Conservation (phyloP, 2,888 invertebrate genomes). For the Drosophila birchii region DNA sequence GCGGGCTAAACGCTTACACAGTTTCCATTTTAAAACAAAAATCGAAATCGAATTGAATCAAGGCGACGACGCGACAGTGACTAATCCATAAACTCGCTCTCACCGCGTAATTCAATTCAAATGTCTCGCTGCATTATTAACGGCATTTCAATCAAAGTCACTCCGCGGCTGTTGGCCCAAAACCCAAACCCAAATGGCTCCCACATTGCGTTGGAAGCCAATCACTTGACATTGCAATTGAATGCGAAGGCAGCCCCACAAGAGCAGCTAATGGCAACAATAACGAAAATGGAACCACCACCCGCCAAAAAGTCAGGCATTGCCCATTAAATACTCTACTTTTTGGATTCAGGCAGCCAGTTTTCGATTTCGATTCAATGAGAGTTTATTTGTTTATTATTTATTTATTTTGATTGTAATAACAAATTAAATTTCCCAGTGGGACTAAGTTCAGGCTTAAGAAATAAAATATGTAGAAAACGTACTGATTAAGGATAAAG, state of each 20-base stretch:
- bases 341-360: background rate
- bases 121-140: constrained; percentile 70
- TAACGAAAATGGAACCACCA: constrained; percentile 10
- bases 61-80: background rate
- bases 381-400: background rate
- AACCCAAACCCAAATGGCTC: background rate
- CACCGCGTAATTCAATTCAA: constrained; percentile 64
- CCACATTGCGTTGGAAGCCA: constrained; percentile 52
- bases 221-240: constrained; percentile 74
- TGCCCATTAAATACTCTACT: background rate
- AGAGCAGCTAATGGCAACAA: constrained; percentile 36
- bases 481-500: no score
- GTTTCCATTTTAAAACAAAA: constrained; percentile 35
- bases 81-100: constrained; percentile 43
- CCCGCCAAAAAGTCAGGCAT: background rate
- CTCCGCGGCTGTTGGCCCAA: constrained; percentile 4
- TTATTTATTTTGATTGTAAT: background rate
- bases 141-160: constrained; percentile 67
- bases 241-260: constrained; percentile 49
- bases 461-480: no score
- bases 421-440: no score
- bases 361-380: background rate
- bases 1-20: constrained; percentile 23
- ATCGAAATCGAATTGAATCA: background rate
- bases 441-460: no score